Base-by-base conservation (phyloP, 1,140 invertebrate species). In the Drosophila parvula region DNA sequence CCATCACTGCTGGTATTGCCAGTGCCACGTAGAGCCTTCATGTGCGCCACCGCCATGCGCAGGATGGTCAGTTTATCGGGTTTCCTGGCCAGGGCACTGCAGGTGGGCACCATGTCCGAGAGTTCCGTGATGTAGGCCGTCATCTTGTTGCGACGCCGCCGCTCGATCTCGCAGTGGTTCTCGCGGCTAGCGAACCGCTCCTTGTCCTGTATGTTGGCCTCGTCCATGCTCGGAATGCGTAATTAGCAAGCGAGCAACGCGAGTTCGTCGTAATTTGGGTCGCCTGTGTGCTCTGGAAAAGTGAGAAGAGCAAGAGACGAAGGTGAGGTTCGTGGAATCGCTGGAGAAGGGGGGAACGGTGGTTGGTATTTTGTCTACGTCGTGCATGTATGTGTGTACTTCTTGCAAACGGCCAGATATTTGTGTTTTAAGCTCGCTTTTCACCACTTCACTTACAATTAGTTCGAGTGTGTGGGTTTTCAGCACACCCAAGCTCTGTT, bases 101-200 rank as follows among this genome's bases (percentile, higher is more conserved):
- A 99, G 76, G 99, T 99, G 81, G 99, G 99, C 78, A 99, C 98
- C 99, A 99, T 99, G 93, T 99, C 98, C 67, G 98, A 99, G 71
- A 99, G 94, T 94, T 99, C 99, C 78, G 98, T 99, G 91, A 99
- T 99, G 93, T 99, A 99, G 67, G 98, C 97, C 65, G 99, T 99
- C 99, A 99, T 99, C 95, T 99, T 99, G 94, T 99, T 99, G 65
- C 99, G 95, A 78, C 99, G 94, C 68, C 99, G 94, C 78, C 99
- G 94, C 93, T 99, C 99, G 92, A 99, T 99, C 94, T 99, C 99
- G 94, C 98, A 99, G 94, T 99, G 99, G 93, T 99, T 99, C 94
- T 99, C 99, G 92, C 98, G 96, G 93, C 96, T 95, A 75, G 97
- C 97, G 94, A 98, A 98, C 85, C 97, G 95, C 92, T 99, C 98